Conservation (phyloP, 35 echinoderm and acorn worm species). For the Amphiura filiformis region DNA sequence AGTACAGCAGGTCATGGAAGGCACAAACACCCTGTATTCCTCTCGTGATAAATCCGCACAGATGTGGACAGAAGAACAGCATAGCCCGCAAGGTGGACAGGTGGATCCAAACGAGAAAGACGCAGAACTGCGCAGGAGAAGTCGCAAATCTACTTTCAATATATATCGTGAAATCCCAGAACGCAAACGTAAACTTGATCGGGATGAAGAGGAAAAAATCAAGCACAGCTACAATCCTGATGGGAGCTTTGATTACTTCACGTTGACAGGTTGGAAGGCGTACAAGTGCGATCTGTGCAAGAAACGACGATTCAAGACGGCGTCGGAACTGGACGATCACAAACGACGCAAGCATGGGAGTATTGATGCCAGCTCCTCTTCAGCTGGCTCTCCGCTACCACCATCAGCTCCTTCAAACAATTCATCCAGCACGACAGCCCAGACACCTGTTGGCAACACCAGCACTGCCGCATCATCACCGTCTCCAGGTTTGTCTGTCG, state of each 20-base stretch:
- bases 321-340: conserved; percentile 93
- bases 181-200: conserved; percentile 87
- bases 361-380: not conserved
- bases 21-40: conserved; percentile 60
- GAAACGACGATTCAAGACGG: conserved; percentile 95
- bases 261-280: conserved; percentile 98
- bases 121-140: conserved; percentile 51
- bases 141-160: conserved; percentile 92
- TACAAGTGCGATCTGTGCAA: conserved; percentile 98
- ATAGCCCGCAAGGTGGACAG: conserved; percentile 4
- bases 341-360: conserved; percentile 75
- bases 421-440: too few species aligned
- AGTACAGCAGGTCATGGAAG: conserved; percentile 71
- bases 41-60: conserved; percentile 42
- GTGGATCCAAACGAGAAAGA: conserved; percentile 56
- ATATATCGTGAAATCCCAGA: conserved; percentile 96
- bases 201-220: conserved; percentile 91
- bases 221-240: conserved; percentile 99
- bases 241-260: conserved; percentile 99
- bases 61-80: conserved; percentile 23
- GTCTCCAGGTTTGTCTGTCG: too few species aligned
- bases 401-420: too few species aligned
- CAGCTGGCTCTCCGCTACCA: not conserved
- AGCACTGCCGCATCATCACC: too few species aligned
- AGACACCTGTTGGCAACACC: too few species aligned